Percentiles rank a stretch among this genome's conserved stretches.
These are phyloP conservation scores for Chrysogorgia sp. DNA, from an alignment of 92 coral and sea anemone species.

Conservation along the genomic window DNA sequence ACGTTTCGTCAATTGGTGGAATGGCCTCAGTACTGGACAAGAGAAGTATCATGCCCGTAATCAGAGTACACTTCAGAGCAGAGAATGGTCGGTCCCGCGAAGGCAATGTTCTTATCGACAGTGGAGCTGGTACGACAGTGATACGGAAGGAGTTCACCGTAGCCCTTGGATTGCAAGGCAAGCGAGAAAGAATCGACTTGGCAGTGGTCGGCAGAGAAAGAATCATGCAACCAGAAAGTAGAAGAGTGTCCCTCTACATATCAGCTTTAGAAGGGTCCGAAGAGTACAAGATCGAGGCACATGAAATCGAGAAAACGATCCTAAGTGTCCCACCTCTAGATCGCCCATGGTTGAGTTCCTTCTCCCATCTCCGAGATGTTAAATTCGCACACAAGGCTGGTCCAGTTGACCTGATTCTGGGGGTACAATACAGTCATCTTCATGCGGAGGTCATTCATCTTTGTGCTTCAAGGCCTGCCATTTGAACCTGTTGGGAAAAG, in stretches of 20 bases:
- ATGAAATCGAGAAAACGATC: conserved; percentile 25
- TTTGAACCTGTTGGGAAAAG: background rate
- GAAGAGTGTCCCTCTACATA: background rate
- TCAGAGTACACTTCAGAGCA: conserved; percentile 59
- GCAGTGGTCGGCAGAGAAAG: conserved; percentile 48
- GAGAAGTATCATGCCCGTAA: conserved; percentile 54
- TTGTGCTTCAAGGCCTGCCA: background rate
- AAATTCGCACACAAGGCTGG: no score
- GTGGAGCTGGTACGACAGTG: no score
- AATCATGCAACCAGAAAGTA: background rate
- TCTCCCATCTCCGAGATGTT: no score
- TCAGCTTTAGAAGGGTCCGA: background rate
- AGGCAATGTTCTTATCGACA: conserved; percentile 62
- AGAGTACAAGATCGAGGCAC: conserved; percentile 11
- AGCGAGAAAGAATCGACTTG: conserved; percentile 40
- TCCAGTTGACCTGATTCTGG: no score
- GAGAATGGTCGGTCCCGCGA: conserved; percentile 48
- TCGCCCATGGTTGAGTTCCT: no score
- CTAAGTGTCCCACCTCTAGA: background rate
- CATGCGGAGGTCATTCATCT: no score
- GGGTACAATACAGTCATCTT: no score
- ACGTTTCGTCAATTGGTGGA: no score
- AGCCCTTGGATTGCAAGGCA: no score
- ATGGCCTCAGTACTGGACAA: conserved; percentile 50
- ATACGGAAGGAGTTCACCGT: conserved; percentile 51